Conservation (phyloP, 1,140 invertebrate species). For the Ridgeia piscesae region DNA sequence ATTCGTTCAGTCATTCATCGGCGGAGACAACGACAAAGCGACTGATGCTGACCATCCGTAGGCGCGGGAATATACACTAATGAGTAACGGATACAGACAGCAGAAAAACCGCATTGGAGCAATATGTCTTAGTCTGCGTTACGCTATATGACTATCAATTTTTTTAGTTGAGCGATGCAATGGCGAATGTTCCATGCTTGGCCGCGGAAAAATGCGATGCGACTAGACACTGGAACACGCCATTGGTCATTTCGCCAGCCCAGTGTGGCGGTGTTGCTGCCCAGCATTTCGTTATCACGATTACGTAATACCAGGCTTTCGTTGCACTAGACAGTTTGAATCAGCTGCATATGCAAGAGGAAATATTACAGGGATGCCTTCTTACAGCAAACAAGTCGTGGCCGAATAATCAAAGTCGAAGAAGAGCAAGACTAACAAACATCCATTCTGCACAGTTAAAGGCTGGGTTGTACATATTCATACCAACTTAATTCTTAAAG, state of each 20-base stretch:
- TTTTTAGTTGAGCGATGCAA: no score
- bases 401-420: no score
- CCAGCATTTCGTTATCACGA: no score
- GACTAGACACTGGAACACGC: background rate
- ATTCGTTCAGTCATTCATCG: background rate
- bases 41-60: background rate
- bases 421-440: background rate
- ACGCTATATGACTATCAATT: background rate
- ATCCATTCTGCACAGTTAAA: background rate
- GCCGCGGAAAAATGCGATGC: no score
- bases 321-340: background rate
- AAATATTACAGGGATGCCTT: no score
- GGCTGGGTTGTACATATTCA: background rate
- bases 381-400: no score
- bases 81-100: background rate
- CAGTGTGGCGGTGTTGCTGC: no score
- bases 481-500: no score
- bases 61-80: background rate
- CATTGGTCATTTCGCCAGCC: background rate
- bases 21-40: slow-evolving; percentile 5
- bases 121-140: background rate
- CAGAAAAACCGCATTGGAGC: background rate
- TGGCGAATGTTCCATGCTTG: no score
- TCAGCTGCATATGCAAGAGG: background rate
- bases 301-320: background rate